Percentiles rank a stretch among this genome's conserved stretches.
phyloP scores from a whole-genome alignment of 2,797 vertebrate species.

The Takifugu rubripes region DNA sequence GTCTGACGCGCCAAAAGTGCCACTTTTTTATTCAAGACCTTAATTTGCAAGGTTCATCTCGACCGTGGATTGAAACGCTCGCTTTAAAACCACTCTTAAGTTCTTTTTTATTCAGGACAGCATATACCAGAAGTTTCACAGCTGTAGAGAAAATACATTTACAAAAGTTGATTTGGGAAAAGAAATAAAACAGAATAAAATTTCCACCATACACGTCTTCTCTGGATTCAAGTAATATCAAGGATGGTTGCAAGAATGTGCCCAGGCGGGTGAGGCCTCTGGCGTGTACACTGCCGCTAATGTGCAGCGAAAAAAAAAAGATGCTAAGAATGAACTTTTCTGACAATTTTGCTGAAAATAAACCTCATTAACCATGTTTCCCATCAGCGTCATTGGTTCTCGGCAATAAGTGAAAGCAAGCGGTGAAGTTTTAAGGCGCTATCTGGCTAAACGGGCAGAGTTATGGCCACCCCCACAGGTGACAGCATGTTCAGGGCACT shows the following conservation, averaged over 20 bases:
- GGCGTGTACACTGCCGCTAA: conserved; percentile 27
- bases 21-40: too few relatives aligned
- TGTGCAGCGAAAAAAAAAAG: neutral
- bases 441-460: conserved; percentile 33
- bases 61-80: neutral
- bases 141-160: conserved; percentile 73
- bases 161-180: conserved; percentile 56
- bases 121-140: conserved; percentile 65
- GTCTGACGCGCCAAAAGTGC: conserved; percentile 41
- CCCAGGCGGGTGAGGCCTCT: conserved; percentile 22
- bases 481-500: conserved; percentile 54
- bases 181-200: conserved; percentile 33
- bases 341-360: too few relatives aligned
- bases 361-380: neutral
- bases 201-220: conserved; percentile 40
- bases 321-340: neutral
- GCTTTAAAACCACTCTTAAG: conserved; percentile 50
- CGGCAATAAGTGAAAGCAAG: conserved; percentile 24
- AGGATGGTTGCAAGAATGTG: conserved; percentile 52
- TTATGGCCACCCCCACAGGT: conserved; percentile 32
- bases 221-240: conserved; percentile 75
- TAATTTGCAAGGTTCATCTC: neutral
- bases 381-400: conserved; percentile 25
- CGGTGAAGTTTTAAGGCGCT: conserved; percentile 59
- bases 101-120: conserved; percentile 68